Percentiles rank a stretch among this genome's conserved stretches.
These are phyloP conservation scores for Punctoribates punctum DNA, from an alignment of 2,888 invertebrate genomes.

Conservation along the genomic window DNA sequence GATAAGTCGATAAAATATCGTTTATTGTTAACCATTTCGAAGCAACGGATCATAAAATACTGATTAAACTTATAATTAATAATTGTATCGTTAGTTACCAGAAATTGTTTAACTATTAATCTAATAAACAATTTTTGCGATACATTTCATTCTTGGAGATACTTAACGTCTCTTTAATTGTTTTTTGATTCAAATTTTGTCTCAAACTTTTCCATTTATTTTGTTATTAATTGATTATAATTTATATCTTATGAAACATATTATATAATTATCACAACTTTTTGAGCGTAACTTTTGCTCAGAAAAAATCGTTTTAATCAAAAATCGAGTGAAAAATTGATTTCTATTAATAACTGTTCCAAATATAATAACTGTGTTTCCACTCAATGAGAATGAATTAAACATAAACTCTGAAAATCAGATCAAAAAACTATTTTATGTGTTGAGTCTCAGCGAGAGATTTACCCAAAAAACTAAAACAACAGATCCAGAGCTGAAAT, in stretches of 20 bases:
- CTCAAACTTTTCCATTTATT: neutral
- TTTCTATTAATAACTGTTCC: too few species aligned
- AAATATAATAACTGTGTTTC: neutral
- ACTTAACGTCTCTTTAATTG: neutral
- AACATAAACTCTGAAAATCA: slow-evolving; percentile 1
- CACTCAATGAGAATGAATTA: neutral
- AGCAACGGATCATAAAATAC: neutral
- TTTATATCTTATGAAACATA: neutral
- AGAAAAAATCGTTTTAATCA: neutral
- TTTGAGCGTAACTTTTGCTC: neutral
- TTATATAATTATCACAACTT: slow-evolving; percentile 5
- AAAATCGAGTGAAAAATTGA: neutral
- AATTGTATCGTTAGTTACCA: neutral
- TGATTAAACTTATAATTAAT: slow-evolving; percentile 1
- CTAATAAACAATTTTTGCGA: neutral
- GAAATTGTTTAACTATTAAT: neutral
- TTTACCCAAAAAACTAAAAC: too few species aligned
- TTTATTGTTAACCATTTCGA: neutral
- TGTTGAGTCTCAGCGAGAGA: too few species aligned
- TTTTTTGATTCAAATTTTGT: slow-evolving; percentile 13
- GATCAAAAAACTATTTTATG: neutral
- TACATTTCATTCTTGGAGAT: neutral
- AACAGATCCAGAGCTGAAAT: neutral
- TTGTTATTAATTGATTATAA: neutral
- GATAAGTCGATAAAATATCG: neutral